These are phyloP conservation scores for Ostrea denselamellosa DNA, from an alignment of 1,140 invertebrate genomes.

Conservation along the genomic window DNA sequence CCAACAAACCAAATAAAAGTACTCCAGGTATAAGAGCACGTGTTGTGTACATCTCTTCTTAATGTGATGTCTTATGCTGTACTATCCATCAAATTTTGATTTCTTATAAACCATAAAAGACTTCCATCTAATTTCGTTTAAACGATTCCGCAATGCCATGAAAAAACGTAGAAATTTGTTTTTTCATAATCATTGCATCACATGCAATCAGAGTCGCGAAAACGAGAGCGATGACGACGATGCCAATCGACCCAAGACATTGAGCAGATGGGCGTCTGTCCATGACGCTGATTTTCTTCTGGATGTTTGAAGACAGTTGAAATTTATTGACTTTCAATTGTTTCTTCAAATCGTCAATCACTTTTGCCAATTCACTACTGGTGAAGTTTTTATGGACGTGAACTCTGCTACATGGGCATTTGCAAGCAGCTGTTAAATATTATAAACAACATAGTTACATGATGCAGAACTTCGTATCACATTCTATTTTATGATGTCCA, in stretches of 20 bases:
- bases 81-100: too few species aligned
- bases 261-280: neutral
- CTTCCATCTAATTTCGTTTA: too few species aligned
- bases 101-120: too few species aligned
- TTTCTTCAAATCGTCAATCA: neutral
- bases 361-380: neutral
- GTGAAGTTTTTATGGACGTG: neutral
- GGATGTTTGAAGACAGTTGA: neutral
- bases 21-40: too few species aligned
- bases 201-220: neutral
- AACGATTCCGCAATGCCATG: neutral
- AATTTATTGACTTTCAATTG: neutral
- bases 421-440: neutral
- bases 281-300: neutral
- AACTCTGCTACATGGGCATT: constrained; percentile 23
- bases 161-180: neutral
- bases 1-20: too few species aligned
- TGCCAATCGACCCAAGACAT: neutral
- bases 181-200: neutral
- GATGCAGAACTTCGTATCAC: too few species aligned
- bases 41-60: too few species aligned
- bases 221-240: neutral
- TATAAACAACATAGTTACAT: too few species aligned
- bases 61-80: too few species aligned
- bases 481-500: too few species aligned